phyloP scores from a whole-genome alignment of 1,140 invertebrate species.

The Brachionus koreanus region DNA sequence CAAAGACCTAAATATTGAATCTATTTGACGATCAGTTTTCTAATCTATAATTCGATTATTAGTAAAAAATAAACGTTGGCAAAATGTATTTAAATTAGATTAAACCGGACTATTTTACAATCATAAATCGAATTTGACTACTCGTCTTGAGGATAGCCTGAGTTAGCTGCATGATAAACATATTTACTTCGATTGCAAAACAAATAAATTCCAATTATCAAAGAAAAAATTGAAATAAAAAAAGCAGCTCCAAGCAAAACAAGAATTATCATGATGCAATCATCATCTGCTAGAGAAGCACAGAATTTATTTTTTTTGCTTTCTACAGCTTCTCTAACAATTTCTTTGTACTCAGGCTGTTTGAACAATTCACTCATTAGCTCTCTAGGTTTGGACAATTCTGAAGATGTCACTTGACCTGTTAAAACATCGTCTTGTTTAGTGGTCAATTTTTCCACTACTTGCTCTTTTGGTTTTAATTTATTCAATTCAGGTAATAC shows the following conservation, averaged over 20 bases:
- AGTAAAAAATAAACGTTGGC: too few species aligned
- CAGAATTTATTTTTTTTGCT: background rate
- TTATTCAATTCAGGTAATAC: background rate
- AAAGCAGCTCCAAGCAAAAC: background rate
- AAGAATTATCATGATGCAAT: background rate
- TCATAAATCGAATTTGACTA: background rate
- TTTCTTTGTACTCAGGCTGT: background rate
- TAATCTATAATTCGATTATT: too few species aligned
- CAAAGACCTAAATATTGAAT: too few species aligned
- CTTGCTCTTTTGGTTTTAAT: background rate
- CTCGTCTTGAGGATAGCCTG: background rate
- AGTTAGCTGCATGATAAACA: constrained; percentile 1
- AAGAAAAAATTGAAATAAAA: background rate
- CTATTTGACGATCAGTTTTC: too few species aligned
- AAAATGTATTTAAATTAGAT: background rate
- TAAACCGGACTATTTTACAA: background rate
- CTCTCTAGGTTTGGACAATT: background rate
- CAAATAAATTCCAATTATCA: background rate
- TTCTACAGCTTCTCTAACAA: background rate
- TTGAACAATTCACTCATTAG: background rate
- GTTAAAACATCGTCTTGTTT: background rate
- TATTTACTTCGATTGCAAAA: constrained; percentile 6
- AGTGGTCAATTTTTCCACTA: background rate
- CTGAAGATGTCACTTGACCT: background rate
- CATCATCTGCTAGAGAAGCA: background rate